These are phyloP conservation scores for Netelia virgata DNA, from an alignment of 2,888 invertebrate genomes.

Conservation along the genomic window DNA sequence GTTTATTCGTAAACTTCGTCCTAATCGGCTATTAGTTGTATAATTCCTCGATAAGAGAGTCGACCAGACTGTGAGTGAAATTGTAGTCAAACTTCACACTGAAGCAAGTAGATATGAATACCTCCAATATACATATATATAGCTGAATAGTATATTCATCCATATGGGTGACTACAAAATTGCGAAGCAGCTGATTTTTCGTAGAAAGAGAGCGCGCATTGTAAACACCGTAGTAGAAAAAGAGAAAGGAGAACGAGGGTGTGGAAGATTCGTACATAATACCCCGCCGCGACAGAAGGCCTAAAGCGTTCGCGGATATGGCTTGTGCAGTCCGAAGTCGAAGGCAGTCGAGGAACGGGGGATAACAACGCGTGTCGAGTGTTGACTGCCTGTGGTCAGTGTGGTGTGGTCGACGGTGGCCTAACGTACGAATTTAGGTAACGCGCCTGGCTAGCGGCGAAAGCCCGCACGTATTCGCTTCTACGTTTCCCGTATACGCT, in stretches of 20 bases:
- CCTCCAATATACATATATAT: not conserved
- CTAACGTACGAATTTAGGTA: not conserved
- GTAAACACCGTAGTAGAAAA: not conserved
- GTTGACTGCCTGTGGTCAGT: conserved; percentile 20
- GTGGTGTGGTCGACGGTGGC: not conserved
- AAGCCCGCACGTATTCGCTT: not conserved
- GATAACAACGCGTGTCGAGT: conserved; percentile 10
- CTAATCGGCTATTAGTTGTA: no score
- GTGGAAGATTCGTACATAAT: not conserved
- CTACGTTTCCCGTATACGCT: not conserved
- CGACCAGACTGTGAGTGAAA: no score
- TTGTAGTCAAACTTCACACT: no score
- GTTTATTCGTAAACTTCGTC: no score
- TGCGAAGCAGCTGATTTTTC: not conserved
- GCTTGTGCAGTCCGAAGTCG: conserved; percentile 48
- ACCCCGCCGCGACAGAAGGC: not conserved
- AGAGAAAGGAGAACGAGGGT: not conserved
- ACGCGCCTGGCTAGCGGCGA: not conserved
- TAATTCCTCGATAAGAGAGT: no score
- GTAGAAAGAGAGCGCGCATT: not conserved
- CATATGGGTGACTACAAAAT: not conserved
- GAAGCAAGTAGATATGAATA: no score
- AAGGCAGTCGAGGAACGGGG: conserved; percentile 24
- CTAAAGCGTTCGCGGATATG: conserved; percentile 11
- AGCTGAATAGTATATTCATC: not conserved